phyloP scores from a whole-genome alignment of 2,113 vertebrate species.

The Heterochromis multidens region DNA sequence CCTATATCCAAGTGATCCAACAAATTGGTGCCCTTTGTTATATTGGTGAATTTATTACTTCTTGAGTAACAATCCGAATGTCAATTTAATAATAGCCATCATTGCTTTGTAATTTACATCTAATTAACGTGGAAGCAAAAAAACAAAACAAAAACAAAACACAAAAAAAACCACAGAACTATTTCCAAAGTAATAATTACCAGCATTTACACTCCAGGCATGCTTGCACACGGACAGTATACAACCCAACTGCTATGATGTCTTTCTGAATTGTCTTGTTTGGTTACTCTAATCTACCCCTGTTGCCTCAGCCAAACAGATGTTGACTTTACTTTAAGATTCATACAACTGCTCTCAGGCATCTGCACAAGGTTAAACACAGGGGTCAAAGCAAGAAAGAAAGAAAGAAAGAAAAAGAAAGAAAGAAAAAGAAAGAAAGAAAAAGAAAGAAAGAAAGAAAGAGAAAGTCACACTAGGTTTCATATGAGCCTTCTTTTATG shows the following conservation, averaged over 20 bases:
- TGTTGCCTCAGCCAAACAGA: conserved; percentile 29
- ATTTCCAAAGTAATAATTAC: conserved; percentile 47
- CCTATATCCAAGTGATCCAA: background rate
- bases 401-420: background rate
- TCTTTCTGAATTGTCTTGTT: conserved; percentile 43
- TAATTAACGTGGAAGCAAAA: conserved; percentile 17
- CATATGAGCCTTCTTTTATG: background rate
- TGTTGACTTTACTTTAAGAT: conserved; percentile 42
- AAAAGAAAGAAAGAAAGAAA: background rate
- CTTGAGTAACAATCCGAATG: conserved; percentile 4
- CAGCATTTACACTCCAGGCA: conserved; percentile 41
- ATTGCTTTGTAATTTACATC: conserved; percentile 37
- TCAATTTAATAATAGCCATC: conserved; percentile 14
- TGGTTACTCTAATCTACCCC: conserved; percentile 43
- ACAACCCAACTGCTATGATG: conserved; percentile 22
- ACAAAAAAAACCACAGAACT: conserved; percentile 15
- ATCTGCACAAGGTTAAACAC: conserved; percentile 25
- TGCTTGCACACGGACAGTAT: conserved; percentile 41
- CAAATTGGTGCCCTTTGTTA: background rate
- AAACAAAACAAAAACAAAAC: background rate
- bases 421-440: background rate
- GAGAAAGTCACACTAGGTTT: background rate
- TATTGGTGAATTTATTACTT: background rate
- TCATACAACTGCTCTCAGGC: conserved; percentile 5
- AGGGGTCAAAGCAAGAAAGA: background rate